phyloP scores from a whole-genome alignment of 1,140 invertebrate species.

The Drosophila micromelanica region DNA sequence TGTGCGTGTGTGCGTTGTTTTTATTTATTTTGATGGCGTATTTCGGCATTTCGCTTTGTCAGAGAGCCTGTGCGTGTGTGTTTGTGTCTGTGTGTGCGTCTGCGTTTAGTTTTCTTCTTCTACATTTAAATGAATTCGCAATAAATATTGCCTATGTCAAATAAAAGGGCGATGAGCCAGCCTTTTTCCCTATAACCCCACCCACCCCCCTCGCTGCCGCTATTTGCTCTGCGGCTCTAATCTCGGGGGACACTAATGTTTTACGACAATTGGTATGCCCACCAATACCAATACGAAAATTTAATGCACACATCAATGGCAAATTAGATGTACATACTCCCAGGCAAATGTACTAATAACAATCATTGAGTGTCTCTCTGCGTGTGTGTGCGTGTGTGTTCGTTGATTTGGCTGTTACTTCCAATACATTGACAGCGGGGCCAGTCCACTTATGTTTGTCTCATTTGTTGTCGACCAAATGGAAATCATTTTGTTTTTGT shows the following conservation, averaged over 20 bases:
- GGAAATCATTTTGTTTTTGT: slow-evolving; percentile 78
- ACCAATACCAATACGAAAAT: slow-evolving; percentile 54
- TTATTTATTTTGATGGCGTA: slow-evolving; percentile 82
- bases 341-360: slow-evolving; percentile 79
- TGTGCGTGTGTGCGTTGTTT: slow-evolving; percentile 45
- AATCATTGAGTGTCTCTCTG: slow-evolving; percentile 65
- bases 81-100: slow-evolving; percentile 28
- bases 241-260: slow-evolving; percentile 81
- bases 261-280: slow-evolving; percentile 76
- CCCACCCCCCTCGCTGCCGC: neutral
- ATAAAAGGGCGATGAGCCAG: slow-evolving; percentile 82
- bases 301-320: slow-evolving; percentile 81
- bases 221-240: slow-evolving; percentile 47
- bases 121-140: slow-evolving; percentile 80
- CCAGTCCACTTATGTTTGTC: slow-evolving; percentile 62
- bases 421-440: slow-evolving; percentile 69
- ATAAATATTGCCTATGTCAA: slow-evolving; percentile 82
- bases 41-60: slow-evolving; percentile 76
- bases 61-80: slow-evolving; percentile 40
- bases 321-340: slow-evolving; percentile 77
- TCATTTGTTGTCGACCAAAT: slow-evolving; percentile 72
- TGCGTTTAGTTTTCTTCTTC: slow-evolving; percentile 51
- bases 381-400: slow-evolving; percentile 19
- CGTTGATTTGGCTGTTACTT: slow-evolving; percentile 75
- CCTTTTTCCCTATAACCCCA: slow-evolving; percentile 48